Conservation (phyloP, 2,113 vertebrate genomes). For the Tapirus terrestris region DNA sequence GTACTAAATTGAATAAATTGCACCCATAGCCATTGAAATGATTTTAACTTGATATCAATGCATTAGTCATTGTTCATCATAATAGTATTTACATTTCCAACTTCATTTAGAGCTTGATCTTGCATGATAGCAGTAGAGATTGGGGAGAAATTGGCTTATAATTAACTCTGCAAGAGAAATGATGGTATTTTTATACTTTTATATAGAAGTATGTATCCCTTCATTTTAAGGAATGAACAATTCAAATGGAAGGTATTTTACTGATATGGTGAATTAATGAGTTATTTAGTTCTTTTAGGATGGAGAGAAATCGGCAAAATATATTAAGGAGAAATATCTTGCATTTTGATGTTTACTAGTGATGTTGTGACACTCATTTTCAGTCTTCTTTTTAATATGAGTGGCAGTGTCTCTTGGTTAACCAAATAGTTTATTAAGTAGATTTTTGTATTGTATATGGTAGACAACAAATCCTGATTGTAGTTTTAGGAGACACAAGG, state of each 20-base stretch:
- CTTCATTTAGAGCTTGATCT: slow-evolving; percentile 1
- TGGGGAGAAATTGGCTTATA: slow-evolving; percentile 6
- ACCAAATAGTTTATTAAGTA: slow-evolving; percentile 20
- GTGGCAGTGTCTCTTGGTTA: neutral
- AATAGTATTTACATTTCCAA: neutral
- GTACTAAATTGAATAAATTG: neutral
- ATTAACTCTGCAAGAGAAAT: neutral
- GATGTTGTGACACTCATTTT: neutral
- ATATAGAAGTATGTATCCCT: neutral
- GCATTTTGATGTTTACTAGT: neutral
- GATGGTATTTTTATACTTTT: neutral
- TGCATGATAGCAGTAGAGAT: neutral
- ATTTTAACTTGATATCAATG: neutral
- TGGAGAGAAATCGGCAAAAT: neutral
- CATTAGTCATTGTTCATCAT: slow-evolving; percentile 5
- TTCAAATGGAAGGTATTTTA: slow-evolving; percentile 35
- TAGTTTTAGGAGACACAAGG: neutral
- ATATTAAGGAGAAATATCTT: neutral
- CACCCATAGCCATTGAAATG: neutral
- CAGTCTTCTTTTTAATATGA: neutral
- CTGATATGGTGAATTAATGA: neutral
- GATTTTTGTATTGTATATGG: neutral
- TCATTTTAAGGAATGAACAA: slow-evolving; percentile 34
- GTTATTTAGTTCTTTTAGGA: neutral
- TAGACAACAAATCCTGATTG: neutral